A percentile compares a stretch with the other conserved stretches of the same genome.
These are phyloP conservation scores for Drosophila novamexicana DNA, from an alignment of 1,140 invertebrate species.

Conservation along the genomic window DNA sequence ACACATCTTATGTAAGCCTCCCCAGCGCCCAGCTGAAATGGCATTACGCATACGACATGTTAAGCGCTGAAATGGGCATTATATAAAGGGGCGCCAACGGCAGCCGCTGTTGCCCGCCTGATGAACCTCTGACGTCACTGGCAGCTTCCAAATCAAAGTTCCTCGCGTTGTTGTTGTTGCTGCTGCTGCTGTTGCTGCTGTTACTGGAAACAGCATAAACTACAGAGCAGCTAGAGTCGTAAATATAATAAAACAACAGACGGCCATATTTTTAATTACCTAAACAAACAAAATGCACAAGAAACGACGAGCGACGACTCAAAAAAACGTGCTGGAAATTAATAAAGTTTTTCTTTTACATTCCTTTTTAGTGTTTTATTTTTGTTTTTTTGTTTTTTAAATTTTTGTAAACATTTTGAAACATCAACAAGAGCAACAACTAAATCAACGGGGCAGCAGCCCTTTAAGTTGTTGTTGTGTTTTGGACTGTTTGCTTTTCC, in stretches of 20 bases:
- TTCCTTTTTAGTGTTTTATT: constrained; percentile 20
- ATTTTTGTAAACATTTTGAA: constrained; percentile 66
- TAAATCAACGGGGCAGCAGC: constrained; percentile 27
- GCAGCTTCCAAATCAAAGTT: constrained; percentile 42
- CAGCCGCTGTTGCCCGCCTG: constrained; percentile 2
- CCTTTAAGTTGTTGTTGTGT: constrained; percentile 5
- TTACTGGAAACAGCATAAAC: constrained; percentile 16
- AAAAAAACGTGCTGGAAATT: constrained; percentile 64
- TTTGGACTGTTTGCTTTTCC: constrained; percentile 20
- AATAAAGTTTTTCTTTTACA: constrained; percentile 59
- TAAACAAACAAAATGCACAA: constrained; percentile 62
- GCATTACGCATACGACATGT: constrained; percentile 52
- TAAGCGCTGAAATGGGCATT: constrained; percentile 33
- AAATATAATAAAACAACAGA: constrained; percentile 28
- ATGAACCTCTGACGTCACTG: constrained; percentile 52
- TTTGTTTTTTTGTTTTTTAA: constrained; percentile 27
- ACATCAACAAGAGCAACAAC: constrained; percentile 47
- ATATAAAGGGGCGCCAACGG: constrained; percentile 19
- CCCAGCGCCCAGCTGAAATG: constrained; percentile 11
- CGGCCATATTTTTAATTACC: constrained; percentile 75
- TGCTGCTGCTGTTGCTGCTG: background rate
- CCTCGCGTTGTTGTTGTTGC: background rate
- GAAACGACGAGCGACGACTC: constrained; percentile 45
- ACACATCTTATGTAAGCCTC: constrained; percentile 47
- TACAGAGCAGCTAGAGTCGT: constrained; percentile 10